phyloP scores from a whole-genome alignment of 2,888 invertebrate species.

The Erebia palarica region DNA sequence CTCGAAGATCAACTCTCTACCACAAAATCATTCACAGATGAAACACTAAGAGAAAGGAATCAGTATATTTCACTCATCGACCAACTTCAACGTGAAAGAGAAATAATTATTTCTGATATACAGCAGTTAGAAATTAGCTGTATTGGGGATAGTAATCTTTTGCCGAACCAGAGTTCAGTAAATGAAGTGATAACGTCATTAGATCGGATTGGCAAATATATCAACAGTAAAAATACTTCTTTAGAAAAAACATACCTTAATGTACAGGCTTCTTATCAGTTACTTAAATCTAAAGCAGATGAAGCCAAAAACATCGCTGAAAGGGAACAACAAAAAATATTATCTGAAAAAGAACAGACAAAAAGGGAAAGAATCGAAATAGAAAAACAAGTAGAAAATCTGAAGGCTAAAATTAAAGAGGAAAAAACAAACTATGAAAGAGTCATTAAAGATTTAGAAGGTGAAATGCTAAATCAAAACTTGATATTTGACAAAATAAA shows the following conservation, averaged over 20 bases:
- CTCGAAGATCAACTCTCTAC: slow-evolving; percentile 58
- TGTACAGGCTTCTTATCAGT: slow-evolving; percentile 67
- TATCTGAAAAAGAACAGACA: slow-evolving; percentile 68
- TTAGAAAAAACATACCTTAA: slow-evolving; percentile 63
- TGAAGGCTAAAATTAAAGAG: slow-evolving; percentile 58
- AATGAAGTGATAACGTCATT: slow-evolving; percentile 60
- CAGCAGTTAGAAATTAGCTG: slow-evolving; percentile 63
- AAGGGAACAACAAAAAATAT: slow-evolving; percentile 69
- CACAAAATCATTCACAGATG: slow-evolving; percentile 54
- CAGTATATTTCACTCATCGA: slow-evolving; percentile 55
- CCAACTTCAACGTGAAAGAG: slow-evolving; percentile 59
- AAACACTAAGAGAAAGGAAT: slow-evolving; percentile 52
- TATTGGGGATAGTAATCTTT: slow-evolving; percentile 61
- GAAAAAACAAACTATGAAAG: slow-evolving; percentile 55
- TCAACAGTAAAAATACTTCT: slow-evolving; percentile 52
- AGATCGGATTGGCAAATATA: slow-evolving; percentile 55
- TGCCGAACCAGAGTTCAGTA: slow-evolving; percentile 52
- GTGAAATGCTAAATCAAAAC: slow-evolving; percentile 64
- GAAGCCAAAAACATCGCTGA: slow-evolving; percentile 70
- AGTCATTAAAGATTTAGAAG: slow-evolving; percentile 63
- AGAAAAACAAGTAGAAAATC: slow-evolving; percentile 55
- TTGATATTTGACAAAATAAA: slow-evolving; percentile 63
- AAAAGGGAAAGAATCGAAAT: slow-evolving; percentile 56
- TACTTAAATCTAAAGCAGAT: slow-evolving; percentile 68
- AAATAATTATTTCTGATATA: slow-evolving; percentile 60